These are phyloP conservation scores for Drosophila sproati DNA, from an alignment of 1,140 invertebrate species.

Conservation along the genomic window DNA sequence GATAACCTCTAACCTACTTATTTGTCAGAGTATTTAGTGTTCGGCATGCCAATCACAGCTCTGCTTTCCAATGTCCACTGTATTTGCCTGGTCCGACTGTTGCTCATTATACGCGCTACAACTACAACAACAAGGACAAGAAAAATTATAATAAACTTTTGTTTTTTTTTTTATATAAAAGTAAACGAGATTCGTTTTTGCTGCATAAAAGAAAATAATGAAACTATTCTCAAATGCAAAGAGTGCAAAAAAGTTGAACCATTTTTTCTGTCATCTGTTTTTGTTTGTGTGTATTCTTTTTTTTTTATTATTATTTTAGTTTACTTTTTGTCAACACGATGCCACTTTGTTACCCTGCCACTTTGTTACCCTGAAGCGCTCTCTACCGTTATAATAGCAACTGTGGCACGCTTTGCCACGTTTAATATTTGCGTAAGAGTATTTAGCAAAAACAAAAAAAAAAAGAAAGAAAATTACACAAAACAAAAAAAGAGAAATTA, in stretches of 20 bases:
- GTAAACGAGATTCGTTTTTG: constrained; percentile 65
- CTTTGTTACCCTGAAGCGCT: constrained; percentile 65
- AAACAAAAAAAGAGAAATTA: constrained; percentile 1
- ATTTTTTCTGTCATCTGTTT: constrained; percentile 5
- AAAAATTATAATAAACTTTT: constrained; percentile 54
- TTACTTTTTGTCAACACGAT: constrained; percentile 59
- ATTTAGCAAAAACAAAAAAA: constrained; percentile 55
- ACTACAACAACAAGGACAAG: constrained; percentile 27
- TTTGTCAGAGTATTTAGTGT: neutral
- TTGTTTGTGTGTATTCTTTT: neutral
- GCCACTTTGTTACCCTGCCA: constrained; percentile 74
- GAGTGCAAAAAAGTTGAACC: constrained; percentile 45
- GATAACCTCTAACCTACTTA: neutral
- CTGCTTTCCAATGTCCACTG: neutral
- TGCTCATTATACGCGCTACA: constrained; percentile 57
- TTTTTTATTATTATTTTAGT: constrained; percentile 3
- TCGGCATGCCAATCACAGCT: neutral
- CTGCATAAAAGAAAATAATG: constrained; percentile 8
- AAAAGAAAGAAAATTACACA: neutral
- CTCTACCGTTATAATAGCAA: constrained; percentile 13
- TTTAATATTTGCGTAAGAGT: constrained; percentile 63
- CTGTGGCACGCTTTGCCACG: neutral
- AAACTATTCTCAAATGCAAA: constrained; percentile 15
- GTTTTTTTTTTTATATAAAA: constrained; percentile 57
- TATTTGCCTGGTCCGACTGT: constrained; percentile 19